These are phyloP conservation scores for Rhyzopertha dominica DNA, from an alignment of 1,140 invertebrate species.

Conservation along the genomic window DNA sequence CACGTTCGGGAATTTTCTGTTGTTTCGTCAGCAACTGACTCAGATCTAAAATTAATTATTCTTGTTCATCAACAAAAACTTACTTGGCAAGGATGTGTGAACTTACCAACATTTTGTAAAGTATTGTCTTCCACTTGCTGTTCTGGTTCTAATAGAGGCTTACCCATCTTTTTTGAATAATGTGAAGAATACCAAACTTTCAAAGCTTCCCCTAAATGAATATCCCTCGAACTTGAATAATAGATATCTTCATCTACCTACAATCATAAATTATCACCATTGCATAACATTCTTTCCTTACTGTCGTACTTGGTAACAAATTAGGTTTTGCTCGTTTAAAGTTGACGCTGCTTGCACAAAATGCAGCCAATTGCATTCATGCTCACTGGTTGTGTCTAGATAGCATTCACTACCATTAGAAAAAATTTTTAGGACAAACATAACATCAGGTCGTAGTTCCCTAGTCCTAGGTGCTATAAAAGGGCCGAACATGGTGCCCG, in stretches of 20 bases:
- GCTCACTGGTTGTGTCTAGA: slow-evolving; percentile 53
- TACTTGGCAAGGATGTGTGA: slow-evolving; percentile 14
- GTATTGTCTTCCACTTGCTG: slow-evolving; percentile 9
- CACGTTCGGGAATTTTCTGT: slow-evolving; percentile 35
- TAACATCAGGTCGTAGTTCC: slow-evolving; percentile 32
- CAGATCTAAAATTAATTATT: slow-evolving; percentile 32
- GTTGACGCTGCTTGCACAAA: slow-evolving; percentile 51
- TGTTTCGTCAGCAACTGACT: slow-evolving; percentile 35
- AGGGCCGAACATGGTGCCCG: slow-evolving; percentile 40
- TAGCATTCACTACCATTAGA: slow-evolving; percentile 38
- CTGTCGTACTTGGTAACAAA: slow-evolving; percentile 56
- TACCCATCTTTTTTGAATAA: slow-evolving; percentile 47
- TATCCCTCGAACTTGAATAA: slow-evolving; percentile 54
- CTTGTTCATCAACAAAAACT: too few relatives aligned
- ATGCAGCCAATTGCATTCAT: slow-evolving; percentile 61
- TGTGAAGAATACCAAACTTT: slow-evolving; percentile 58
- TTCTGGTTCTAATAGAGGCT: slow-evolving; percentile 27
- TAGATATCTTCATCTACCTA: slow-evolving; percentile 53
- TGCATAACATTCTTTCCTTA: background rate
- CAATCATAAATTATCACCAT: slow-evolving; percentile 7
- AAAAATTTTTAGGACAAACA: slow-evolving; percentile 42
- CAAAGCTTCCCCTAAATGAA: slow-evolving; percentile 52
- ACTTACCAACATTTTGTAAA: slow-evolving; percentile 15
- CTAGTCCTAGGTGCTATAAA: slow-evolving; percentile 34
- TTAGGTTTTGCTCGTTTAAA: slow-evolving; percentile 54